Conservation (phyloP, 2,888 invertebrate genomes). For the Nomada ferruginata region DNA sequence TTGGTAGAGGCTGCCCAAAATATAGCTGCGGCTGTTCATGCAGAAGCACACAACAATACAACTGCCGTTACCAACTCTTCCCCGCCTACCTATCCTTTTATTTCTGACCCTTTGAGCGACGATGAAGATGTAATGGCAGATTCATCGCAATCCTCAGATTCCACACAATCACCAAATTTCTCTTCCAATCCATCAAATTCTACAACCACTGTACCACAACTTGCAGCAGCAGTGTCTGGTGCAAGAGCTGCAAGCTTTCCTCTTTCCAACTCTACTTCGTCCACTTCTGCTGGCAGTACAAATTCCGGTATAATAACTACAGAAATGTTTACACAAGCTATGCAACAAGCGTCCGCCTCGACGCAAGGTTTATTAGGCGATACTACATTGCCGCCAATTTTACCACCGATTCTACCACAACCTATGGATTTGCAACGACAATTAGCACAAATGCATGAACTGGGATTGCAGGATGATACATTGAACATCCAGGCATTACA, state of each 20-base stretch:
- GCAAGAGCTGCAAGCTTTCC: slow-evolving; percentile 81
- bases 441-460: slow-evolving; percentile 93
- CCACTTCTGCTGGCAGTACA: slow-evolving; percentile 71
- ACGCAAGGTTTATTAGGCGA: slow-evolving; percentile 66
- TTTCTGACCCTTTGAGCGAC: slow-evolving; percentile 85
- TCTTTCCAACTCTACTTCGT: slow-evolving; percentile 69
- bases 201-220: slow-evolving; percentile 90
- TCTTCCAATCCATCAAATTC: slow-evolving; percentile 76
- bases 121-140: slow-evolving; percentile 86
- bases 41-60: slow-evolving; percentile 79
- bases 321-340: slow-evolving; percentile 92
- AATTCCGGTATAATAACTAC: slow-evolving; percentile 87
- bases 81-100: slow-evolving; percentile 85
- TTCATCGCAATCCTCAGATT: slow-evolving; percentile 84
- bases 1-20: slow-evolving; percentile 89
- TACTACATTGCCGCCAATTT: slow-evolving; percentile 67
- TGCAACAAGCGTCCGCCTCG: slow-evolving; percentile 88
- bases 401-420: slow-evolving; percentile 71
- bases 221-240: slow-evolving; percentile 90
- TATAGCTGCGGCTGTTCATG: slow-evolving; percentile 87
- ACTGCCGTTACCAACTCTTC: slow-evolving; percentile 69
- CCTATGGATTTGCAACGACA: slow-evolving; percentile 84
- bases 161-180: slow-evolving; percentile 77
- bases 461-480: slow-evolving; percentile 94
- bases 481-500: slow-evolving; percentile 94